These are phyloP conservation scores for Pandemis corylana DNA, from an alignment of 2,888 invertebrate genomes.

Conservation along the genomic window DNA sequence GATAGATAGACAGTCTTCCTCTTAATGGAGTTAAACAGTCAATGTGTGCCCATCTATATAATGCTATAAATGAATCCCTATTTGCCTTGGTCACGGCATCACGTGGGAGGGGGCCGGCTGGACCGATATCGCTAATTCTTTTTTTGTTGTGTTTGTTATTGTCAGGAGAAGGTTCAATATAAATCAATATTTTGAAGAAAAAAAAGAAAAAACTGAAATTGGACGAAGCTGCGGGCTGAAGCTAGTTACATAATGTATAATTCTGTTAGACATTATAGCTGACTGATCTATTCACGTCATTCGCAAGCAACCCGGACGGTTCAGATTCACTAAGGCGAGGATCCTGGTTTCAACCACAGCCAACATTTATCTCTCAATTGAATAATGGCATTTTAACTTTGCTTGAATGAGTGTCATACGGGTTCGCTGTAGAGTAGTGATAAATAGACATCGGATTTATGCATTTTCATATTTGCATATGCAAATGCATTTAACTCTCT, in stretches of 20 bases:
- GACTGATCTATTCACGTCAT: background rate
- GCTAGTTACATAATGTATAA: background rate
- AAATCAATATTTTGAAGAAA: too few relatives aligned
- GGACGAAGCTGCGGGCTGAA: too few relatives aligned
- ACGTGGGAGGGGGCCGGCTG: too few relatives aligned
- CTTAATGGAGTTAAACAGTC: background rate
- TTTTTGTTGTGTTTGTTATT: too few relatives aligned
- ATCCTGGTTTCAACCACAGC: conserved; percentile 30
- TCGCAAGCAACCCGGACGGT: background rate
- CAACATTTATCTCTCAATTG: conserved; percentile 31
- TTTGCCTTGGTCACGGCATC: too few relatives aligned
- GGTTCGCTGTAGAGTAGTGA: background rate
- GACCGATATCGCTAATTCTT: too few relatives aligned
- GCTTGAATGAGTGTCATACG: conserved; percentile 12
- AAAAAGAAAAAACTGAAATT: too few relatives aligned
- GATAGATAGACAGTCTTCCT: background rate
- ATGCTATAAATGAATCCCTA: too few relatives aligned
- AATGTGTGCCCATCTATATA: background rate
- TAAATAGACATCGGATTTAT: background rate
- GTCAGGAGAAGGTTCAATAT: too few relatives aligned
- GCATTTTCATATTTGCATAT: too few relatives aligned
- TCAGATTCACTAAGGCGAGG: conserved; percentile 1
- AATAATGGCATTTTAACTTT: conserved; percentile 34
- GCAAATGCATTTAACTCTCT: too few relatives aligned
- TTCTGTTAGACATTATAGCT: background rate